phyloP scores from a whole-genome alignment of 1,140 invertebrate genomes.

The Bombus fervidus region DNA sequence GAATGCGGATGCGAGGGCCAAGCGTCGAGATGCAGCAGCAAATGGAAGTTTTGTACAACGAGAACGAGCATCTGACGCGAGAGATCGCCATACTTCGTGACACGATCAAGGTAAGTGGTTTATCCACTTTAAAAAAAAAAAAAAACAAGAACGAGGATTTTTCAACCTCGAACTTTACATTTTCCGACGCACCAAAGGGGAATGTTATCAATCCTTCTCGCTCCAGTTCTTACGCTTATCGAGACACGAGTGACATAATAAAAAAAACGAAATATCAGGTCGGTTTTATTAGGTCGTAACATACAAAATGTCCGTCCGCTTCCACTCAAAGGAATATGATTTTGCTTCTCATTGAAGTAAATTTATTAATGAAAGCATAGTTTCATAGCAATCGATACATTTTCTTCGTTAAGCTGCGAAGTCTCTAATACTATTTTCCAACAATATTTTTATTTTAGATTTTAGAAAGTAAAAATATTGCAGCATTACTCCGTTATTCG shows the following conservation, averaged over 20 bases:
- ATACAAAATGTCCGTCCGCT: neutral
- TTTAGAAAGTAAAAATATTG: neutral
- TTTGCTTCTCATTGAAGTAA: neutral
- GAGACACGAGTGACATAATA: neutral
- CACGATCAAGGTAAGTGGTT: slow-evolving; percentile 92
- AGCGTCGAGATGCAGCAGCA: slow-evolving; percentile 95
- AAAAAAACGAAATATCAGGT: neutral
- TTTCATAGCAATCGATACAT: neutral
- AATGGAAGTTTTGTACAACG: slow-evolving; percentile 94
- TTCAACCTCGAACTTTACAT: neutral
- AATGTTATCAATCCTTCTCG: neutral
- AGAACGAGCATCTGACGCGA: slow-evolving; percentile 96
- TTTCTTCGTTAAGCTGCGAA: neutral
- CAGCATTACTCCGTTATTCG: neutral
- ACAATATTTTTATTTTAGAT: neutral
- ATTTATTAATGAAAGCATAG: neutral
- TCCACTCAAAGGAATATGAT: neutral
- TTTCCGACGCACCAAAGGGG: too few relatives aligned
- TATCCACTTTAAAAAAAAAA: neutral
- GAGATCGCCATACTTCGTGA: slow-evolving; percentile 97
- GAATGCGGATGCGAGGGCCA: slow-evolving; percentile 92
- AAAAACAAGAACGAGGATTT: neutral
- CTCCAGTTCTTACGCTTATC: neutral
- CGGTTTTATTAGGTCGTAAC: neutral
- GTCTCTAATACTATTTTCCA: too few relatives aligned